Percentiles rank a stretch among this genome's conserved stretches.
phyloP scores from a whole-genome alignment of 2,113 vertebrate species.

The Elaphurus davidianus region DNA sequence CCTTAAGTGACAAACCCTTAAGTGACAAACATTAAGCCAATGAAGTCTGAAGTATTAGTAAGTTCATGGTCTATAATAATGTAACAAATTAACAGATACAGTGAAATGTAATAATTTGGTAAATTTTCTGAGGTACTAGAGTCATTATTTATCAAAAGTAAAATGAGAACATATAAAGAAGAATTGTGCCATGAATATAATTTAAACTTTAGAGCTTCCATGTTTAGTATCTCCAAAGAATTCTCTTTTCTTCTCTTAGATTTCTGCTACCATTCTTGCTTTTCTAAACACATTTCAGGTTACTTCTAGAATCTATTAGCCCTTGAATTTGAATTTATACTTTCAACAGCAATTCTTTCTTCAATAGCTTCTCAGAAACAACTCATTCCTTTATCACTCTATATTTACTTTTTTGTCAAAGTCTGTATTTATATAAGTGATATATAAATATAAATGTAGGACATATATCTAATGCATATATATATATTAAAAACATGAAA shows the following conservation, averaged over 20 bases:
- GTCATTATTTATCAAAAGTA: neutral
- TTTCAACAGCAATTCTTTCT: neutral
- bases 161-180: neutral
- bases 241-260: neutral
- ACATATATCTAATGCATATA: neutral
- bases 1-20: neutral
- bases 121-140: neutral
- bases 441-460: neutral
- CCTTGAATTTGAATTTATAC: slow-evolving; percentile 20
- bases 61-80: neutral
- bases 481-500: neutral
- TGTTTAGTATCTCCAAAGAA: neutral
- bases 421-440: neutral
- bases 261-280: neutral
- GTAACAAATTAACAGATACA: neutral
- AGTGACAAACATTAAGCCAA: neutral
- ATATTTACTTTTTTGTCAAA: slow-evolving; percentile 9
- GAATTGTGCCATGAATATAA: neutral
- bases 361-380: neutral
- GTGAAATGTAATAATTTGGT: neutral
- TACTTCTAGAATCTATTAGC: neutral
- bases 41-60: neutral
- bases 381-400: neutral
- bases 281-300: neutral
- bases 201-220: neutral